Evolutionary conservation across 2,113 vertebrate species (phyloP), one percentile per base, ranked within the genome.

Genomic region (Pollachius pollachius): DNA sequence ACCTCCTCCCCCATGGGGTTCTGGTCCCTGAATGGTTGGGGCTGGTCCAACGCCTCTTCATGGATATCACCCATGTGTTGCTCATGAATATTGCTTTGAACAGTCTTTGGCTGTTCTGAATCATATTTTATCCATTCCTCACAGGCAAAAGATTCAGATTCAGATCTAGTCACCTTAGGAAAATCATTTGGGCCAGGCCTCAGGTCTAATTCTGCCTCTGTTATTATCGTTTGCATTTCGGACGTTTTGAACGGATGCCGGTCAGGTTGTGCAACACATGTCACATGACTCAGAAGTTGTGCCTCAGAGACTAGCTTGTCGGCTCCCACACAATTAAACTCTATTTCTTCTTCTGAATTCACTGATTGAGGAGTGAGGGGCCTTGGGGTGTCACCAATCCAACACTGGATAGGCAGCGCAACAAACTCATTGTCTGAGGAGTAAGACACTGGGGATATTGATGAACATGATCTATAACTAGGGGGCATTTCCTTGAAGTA

Each of bases 401-500:
- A 88, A 71, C 74, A 86, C 25, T 87, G 84, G 64, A 76, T 64
- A 7, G 83, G 75, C 41, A 81, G 57, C 64, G 83, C 73, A 11
- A 83, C 76, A 73, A 63, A 86, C 57, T 88, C 80, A 66, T 75
- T 74, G 58, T 90, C 88, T 57, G 88, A 86, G 27, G 78, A 74
- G 17, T 80, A 52, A 65, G 88, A 90, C 17, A 77, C 73, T 15
- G 85, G 87, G 41, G 87, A 90, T 17, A 78, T 74, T 15, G 85
- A 87, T 52, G 89, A 87, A 30, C 71, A 76, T 7, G 89, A 85
- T 65, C 65, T 82, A 18, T 85, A 72, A 23, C 12, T 9, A 0
- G 52, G 23, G 12, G 57, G 1, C 1, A n/a, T 8, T 19, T 85
- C 74, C 80, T 84, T 82, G 62, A 84, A 89, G 74, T 84, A 84